Percentiles rank a stretch among this genome's conserved stretches.
Evolutionary conservation across 1,140 invertebrate genomes (phyloP).

Genomic region (Caenorhabditis briggsae): DNA sequence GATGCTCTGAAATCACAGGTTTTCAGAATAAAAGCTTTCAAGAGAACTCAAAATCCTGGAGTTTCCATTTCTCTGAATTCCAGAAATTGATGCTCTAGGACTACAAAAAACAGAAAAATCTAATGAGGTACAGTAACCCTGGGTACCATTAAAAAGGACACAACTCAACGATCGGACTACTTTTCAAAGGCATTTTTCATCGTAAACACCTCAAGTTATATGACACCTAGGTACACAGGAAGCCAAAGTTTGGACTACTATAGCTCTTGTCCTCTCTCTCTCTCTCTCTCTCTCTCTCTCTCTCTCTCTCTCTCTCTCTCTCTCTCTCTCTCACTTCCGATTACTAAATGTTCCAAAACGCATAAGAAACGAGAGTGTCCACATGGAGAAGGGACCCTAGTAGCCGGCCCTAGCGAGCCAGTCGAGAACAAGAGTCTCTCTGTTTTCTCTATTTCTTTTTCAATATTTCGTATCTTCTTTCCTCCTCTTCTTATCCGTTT

Average conservation of each 20-base stretch:
- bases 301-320: too few species aligned
- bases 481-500: slow-evolving; percentile 19
- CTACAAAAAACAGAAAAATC: too few species aligned
- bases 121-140: too few species aligned
- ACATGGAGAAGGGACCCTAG: slow-evolving; percentile 3
- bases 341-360: slow-evolving; percentile 10
- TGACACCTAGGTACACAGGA: slow-evolving; percentile 26
- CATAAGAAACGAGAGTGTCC: slow-evolving; percentile 30
- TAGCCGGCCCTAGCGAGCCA: background rate
- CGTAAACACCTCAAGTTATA: slow-evolving; percentile 1
- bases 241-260: slow-evolving; percentile 19
- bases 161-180: background rate
- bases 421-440: slow-evolving; percentile 39
- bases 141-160: background rate
- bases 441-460: background rate
- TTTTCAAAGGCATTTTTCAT: slow-evolving; percentile 14
- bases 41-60: too few species aligned
- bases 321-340: too few species aligned
- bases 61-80: too few species aligned
- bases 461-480: slow-evolving; percentile 10
- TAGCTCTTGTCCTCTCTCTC: background rate
- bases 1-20: too few species aligned
- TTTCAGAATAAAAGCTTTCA: too few species aligned
- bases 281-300: too few species aligned
- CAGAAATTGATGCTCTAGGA: too few species aligned